phyloP scores from a whole-genome alignment of 1,140 invertebrate genomes.

The Neuroterus valhalla region DNA sequence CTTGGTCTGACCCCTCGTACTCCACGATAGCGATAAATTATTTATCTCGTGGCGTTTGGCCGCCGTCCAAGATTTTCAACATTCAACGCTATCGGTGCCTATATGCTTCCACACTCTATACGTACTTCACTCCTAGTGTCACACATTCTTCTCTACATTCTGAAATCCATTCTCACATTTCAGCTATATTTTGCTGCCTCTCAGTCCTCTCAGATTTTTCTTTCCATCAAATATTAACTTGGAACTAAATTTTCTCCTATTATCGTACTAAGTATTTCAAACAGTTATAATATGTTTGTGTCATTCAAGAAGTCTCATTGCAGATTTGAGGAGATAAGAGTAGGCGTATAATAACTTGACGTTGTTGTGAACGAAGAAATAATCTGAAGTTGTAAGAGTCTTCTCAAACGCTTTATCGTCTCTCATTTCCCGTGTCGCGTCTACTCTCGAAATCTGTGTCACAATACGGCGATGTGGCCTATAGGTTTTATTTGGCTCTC shows the following conservation, averaged over 20 bases:
- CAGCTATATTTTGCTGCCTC: not conserved
- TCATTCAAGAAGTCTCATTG: not conserved
- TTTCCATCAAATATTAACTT: too few species aligned
- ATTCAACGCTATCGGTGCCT: slow-evolving; percentile 30
- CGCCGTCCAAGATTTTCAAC: slow-evolving; percentile 61
- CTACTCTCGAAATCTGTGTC: slow-evolving; percentile 17
- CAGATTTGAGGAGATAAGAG: not conserved
- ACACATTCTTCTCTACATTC: not conserved
- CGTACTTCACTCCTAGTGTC: not conserved
- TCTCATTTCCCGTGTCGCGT: not conserved
- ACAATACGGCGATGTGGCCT: not conserved
- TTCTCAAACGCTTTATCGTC: not conserved
- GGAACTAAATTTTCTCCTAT: too few species aligned
- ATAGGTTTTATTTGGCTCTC: not conserved
- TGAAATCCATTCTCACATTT: slow-evolving; percentile 41
- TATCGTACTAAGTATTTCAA: too few species aligned
- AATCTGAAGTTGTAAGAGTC: not conserved
- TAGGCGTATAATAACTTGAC: slow-evolving; percentile 15
- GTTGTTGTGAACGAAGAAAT: not conserved
- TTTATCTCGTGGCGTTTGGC: slow-evolving; percentile 66
- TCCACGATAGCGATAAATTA: slow-evolving; percentile 62
- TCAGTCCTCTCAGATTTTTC: not conserved
- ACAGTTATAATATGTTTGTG: not conserved
- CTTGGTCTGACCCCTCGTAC: slow-evolving; percentile 10
- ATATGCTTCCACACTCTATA: slow-evolving; percentile 26